Conservation (phyloP, 2,797 vertebrate species). For the Sebastes iracundus region DNA sequence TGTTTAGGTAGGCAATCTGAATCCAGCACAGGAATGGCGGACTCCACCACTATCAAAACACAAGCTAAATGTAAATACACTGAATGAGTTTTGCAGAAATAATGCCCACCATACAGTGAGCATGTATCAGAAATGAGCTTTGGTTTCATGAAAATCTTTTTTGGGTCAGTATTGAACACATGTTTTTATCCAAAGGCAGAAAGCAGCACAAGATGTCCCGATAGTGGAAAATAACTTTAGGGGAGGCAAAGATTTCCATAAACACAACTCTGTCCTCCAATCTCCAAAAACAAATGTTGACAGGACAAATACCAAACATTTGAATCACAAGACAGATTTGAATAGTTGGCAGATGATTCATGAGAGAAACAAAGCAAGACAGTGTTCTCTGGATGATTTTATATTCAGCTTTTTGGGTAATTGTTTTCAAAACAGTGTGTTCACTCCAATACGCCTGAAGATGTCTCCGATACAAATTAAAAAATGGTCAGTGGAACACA, state of each 20-base stretch:
- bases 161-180: neutral
- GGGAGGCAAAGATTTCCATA: neutral
- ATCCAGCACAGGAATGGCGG: neutral
- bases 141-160: neutral
- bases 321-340: neutral
- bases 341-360: conserved; percentile 2
- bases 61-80: neutral
- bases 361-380: neutral
- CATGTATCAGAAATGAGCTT: neutral
- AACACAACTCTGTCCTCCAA: neutral
- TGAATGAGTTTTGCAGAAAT: neutral
- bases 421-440: neutral
- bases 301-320: conserved; percentile 1
- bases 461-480: neutral
- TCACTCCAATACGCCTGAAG: neutral
- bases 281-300: neutral
- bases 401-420: neutral
- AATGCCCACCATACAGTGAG: neutral
- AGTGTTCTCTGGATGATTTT: neutral
- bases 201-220: neutral
- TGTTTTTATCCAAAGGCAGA: neutral
- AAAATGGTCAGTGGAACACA: neutral
- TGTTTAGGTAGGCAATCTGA: neutral
- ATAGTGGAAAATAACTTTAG: neutral
- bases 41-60: neutral